phyloP scores from a whole-genome alignment of 2,888 invertebrate genomes.

The Gisinianus flammeolus region DNA sequence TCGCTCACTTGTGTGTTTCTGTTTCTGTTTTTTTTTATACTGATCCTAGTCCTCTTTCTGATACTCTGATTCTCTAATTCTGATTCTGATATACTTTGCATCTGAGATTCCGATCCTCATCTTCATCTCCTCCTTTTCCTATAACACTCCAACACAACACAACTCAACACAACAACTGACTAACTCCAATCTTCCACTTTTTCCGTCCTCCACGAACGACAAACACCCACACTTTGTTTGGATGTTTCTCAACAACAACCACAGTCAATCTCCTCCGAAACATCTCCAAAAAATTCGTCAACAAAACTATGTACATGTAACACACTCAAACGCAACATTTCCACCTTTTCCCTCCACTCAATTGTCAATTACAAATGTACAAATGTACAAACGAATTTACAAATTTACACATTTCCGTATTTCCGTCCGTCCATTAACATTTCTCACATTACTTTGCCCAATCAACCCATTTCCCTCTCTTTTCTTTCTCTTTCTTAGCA shows the following conservation, averaged over 20 bases:
- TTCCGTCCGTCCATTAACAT: not conserved
- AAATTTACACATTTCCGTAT: too few relatives aligned
- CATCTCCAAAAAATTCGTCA: constrained; percentile 26
- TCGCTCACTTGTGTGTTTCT: not conserved
- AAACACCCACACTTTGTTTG: constrained; percentile 38
- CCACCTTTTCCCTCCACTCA: not conserved
- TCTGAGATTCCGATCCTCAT: not conserved
- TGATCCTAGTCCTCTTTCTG: not conserved
- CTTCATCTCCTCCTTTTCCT: not conserved
- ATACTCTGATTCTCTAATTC: not conserved
- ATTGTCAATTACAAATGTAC: not conserved
- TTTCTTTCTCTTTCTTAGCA: too few relatives aligned
- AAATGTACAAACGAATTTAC: too few relatives aligned
- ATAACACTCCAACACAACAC: not conserved
- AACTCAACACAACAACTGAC: constrained; percentile 5
- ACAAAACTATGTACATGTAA: too few relatives aligned
- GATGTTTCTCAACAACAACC: constrained; percentile 36
- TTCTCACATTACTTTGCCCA: not conserved
- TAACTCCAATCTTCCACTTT: not conserved
- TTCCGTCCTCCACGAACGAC: constrained; percentile 1
- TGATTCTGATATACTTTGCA: not conserved
- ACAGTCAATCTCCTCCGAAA: constrained; percentile 34
- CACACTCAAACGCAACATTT: too few relatives aligned
- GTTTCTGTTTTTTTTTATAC: not conserved
- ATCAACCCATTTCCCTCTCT: not conserved